A percentile compares a stretch with the other conserved stretches of the same genome.
Conservation (phyloP, 2,113 vertebrate species). For the Macrotus californicus region DNA sequence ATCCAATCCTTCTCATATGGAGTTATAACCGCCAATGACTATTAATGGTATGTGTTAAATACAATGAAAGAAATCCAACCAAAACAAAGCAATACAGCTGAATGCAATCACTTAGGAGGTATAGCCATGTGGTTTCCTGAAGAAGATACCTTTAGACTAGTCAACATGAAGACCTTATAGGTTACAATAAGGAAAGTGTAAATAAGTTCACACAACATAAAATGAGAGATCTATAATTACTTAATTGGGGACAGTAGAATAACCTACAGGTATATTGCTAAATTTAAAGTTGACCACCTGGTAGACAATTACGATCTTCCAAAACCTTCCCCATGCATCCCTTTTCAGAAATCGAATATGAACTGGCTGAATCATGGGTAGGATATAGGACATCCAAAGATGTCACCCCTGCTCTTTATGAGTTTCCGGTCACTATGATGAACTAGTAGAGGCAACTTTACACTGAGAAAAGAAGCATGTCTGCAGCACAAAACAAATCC, state of each 20-base stretch:
- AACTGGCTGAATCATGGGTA: not conserved
- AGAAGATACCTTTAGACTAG: not conserved
- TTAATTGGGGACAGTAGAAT: conserved; percentile 15
- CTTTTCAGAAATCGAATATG: not conserved
- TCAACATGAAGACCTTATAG: conserved; percentile 1
- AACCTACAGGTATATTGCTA: not conserved
- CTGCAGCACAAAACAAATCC: not conserved
- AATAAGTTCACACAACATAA: conserved; percentile 7
- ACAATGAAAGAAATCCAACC: not conserved
- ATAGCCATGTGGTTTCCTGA: not conserved
- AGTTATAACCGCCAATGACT: not conserved
- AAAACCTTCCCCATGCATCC: not conserved
- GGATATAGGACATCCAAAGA: not conserved
- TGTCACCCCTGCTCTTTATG: not conserved
- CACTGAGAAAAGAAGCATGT: not conserved
- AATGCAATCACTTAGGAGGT: not conserved
- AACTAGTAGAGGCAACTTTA: not conserved
- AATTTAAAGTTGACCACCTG: conserved; percentile 7
- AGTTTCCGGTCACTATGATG: not conserved
- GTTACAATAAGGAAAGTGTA: conserved; percentile 40
- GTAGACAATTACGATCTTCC: not conserved
- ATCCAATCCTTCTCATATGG: not conserved
- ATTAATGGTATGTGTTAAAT: not conserved
- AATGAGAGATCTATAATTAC: conserved; percentile 28
- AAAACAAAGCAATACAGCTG: not conserved